Evolutionary conservation across 2,797 vertebrate genomes (phyloP).

Genomic region (Melanotaenia nigrans): DNA sequence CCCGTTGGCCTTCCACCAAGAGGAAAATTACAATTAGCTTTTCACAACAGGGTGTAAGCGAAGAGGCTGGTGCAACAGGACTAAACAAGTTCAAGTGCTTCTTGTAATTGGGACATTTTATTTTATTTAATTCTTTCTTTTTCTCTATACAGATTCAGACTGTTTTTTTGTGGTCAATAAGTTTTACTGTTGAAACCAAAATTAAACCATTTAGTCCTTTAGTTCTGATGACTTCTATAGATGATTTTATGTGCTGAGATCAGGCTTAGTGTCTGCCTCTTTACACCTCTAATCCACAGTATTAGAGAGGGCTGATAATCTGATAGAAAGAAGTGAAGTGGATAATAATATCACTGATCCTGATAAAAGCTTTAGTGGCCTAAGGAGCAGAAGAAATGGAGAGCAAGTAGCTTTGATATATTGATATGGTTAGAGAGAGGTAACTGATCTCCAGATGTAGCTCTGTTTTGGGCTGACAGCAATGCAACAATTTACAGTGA

Average conservation of each 20-base stretch:
- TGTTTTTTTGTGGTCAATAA: not conserved
- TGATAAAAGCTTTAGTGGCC: conserved; percentile 5
- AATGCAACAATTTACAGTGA: conserved; percentile 21
- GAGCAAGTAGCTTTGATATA: conserved; percentile 10
- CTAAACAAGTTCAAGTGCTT: conserved; percentile 47
- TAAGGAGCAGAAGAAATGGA: conserved; percentile 1
- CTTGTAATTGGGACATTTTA: conserved; percentile 13
- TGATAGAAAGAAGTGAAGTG: conserved; percentile 12
- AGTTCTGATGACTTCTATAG: not conserved
- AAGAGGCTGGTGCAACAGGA: conserved; percentile 60
- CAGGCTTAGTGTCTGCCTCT: not conserved
- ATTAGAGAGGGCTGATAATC: not conserved
- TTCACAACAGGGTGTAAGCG: conserved; percentile 42
- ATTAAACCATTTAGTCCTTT: not conserved
- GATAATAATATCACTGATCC: conserved; percentile 18
- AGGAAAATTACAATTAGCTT: conserved; percentile 58
- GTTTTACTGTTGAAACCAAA: not conserved
- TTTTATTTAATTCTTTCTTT: conserved; percentile 8
- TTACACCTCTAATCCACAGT: conserved; percentile 8
- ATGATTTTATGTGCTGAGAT: not conserved
- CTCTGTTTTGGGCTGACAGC: conserved; percentile 11
- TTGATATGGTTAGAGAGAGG: conserved; percentile 3
- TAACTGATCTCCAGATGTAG: not conserved
- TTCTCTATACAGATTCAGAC: not conserved
- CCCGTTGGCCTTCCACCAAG: conserved; percentile 55